A percentile compares a stretch with the other conserved stretches of the same genome.
Evolutionary conservation across 2,888 invertebrate species (phyloP).

Genomic region (Tribolium freemani): DNA sequence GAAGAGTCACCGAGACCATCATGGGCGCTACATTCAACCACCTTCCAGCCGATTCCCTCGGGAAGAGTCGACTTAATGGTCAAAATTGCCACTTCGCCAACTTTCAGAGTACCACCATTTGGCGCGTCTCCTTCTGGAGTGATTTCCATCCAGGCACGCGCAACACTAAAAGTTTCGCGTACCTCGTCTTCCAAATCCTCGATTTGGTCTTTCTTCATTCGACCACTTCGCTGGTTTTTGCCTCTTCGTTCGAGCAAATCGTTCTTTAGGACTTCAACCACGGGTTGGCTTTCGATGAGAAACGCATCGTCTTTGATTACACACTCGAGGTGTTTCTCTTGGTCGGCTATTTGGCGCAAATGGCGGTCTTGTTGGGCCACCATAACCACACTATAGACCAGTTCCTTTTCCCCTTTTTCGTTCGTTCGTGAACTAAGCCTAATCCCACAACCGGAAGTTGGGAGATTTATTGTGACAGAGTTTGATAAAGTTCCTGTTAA

Average conservation of each 20-base stretch:
- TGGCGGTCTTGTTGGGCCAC: slow-evolving; percentile 83
- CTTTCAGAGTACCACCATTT: slow-evolving; percentile 74
- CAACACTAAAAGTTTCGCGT: slow-evolving; percentile 61
- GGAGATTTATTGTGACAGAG: slow-evolving; percentile 68
- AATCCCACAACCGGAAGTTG: slow-evolving; percentile 80
- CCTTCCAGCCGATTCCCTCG: slow-evolving; percentile 80
- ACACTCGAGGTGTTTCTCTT: slow-evolving; percentile 76
- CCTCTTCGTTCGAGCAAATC: slow-evolving; percentile 62
- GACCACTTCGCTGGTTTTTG: slow-evolving; percentile 62
- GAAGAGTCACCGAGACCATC: slow-evolving; percentile 84
- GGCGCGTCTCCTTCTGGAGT: slow-evolving; percentile 57
- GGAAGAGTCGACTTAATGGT: slow-evolving; percentile 76
- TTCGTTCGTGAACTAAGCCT: slow-evolving; percentile 71
- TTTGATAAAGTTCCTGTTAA: slow-evolving; percentile 54
- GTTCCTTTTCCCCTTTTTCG: slow-evolving; percentile 68
- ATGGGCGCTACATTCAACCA: slow-evolving; percentile 84
- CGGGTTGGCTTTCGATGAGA: slow-evolving; percentile 71
- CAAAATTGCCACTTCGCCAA: slow-evolving; percentile 80
- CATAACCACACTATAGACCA: slow-evolving; percentile 77
- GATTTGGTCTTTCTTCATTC: slow-evolving; percentile 71
- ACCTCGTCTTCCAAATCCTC: slow-evolving; percentile 56
- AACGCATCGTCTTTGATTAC: slow-evolving; percentile 72
- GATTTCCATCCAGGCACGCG: slow-evolving; percentile 82
- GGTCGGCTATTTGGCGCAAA: slow-evolving; percentile 81
- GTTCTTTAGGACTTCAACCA: slow-evolving; percentile 71